Evolutionary conservation across 2,797 vertebrate genomes (phyloP), one percentile per base, ranked within the genome.

Genomic region (Mormyrops attenuatus): DNA sequence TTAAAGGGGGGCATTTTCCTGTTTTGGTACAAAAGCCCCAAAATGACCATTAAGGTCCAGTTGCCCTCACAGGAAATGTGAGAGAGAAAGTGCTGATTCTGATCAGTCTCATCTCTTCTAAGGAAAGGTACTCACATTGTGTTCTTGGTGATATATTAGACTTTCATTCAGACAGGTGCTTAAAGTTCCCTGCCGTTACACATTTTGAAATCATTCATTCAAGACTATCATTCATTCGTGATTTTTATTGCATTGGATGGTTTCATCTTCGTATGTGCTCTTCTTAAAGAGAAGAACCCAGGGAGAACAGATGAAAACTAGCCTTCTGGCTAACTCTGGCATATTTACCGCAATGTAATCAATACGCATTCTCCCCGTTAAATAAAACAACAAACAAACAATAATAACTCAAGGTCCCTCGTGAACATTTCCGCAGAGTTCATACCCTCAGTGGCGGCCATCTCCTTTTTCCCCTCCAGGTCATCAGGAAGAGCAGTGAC

Each of bases 391-490:
- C 34, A 38, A 17, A 77, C 69, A 77, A 77, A 41, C 6, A 89
- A n/a, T 34, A 26, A 30, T 80, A 66, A 34, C 84, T 34, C 13
- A 17, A 38, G 66, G 66, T 73, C 66, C 13, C 60, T 82, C n/a
- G 8, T 50, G 22, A 80, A 47, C 41, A 49, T 49, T 90, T 89
- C 55, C 41, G 11, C 22, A 0, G 44, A 89, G 5, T n/a, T 13
- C 90, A 93, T 93, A 96, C 96, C 96, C 22, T 96, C 96, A 87
- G 53, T n/a, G 41, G 38, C 41, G 20, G 92, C 80, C 3, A 91
- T 63, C 69, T 96, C 96, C 91, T 95, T 96, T 93, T 95, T 96
- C 90, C 90, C 89, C 88, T 97, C 96, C 85, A 96, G 90, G 85
- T 96, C 96, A 92, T 96, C 96, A 91, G 95, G 89, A 89, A 92